phyloP scores from a whole-genome alignment of 2,113 vertebrate species.

The Pygoscelis antarcticus region DNA sequence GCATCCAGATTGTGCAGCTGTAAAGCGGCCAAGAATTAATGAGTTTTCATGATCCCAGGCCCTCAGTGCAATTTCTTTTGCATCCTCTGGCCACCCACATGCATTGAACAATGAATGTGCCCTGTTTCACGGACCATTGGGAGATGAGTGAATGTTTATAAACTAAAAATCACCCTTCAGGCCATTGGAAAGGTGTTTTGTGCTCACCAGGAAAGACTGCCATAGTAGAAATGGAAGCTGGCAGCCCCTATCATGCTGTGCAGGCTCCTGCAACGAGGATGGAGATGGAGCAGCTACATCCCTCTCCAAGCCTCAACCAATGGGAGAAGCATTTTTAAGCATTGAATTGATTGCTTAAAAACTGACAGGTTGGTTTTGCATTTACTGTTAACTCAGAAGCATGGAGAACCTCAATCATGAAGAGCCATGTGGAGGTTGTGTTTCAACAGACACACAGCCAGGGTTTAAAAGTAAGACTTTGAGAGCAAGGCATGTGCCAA shows the following conservation, averaged over 20 bases:
- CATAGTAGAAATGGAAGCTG: background rate
- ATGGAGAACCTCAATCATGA: background rate
- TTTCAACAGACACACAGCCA: background rate
- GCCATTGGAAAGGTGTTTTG: accelerated
- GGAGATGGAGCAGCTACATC: background rate
- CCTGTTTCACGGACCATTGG: accelerated
- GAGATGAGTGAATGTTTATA: background rate
- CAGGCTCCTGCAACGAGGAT: background rate
- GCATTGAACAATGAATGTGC: background rate
- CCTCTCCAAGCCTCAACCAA: background rate
- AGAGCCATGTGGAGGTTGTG: background rate
- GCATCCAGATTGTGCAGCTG: background rate
- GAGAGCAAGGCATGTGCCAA: background rate
- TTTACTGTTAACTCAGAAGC: background rate
- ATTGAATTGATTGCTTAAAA: background rate
- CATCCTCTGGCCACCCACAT: background rate
- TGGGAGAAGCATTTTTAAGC: background rate
- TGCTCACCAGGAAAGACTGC: background rate
- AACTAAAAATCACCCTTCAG: background rate
- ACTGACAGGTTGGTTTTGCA: background rate
- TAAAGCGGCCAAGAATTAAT: background rate
- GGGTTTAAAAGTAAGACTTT: background rate
- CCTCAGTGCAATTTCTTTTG: background rate
- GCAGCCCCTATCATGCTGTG: background rate
- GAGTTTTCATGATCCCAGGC: background rate